phyloP scores from a whole-genome alignment of 1,140 invertebrate genomes.

The Plutomurus gul region DNA sequence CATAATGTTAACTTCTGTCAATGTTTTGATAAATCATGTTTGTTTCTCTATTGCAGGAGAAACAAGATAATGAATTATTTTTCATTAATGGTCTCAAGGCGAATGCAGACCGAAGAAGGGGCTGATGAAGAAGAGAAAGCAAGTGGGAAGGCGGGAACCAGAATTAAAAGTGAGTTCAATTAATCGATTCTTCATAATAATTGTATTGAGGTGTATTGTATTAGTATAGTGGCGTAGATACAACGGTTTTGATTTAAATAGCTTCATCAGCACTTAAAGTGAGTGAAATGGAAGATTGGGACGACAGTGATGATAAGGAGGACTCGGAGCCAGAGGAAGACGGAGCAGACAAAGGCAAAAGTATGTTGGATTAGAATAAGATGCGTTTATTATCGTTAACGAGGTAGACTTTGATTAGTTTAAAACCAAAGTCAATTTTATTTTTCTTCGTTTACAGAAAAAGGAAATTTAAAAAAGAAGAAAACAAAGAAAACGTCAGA shows the following conservation, averaged over 20 bases:
- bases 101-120: slow-evolving; percentile 79
- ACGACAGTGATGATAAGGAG: slow-evolving; percentile 66
- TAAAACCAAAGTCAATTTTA: background rate
- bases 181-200: no score
- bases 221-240: slow-evolving; percentile 54
- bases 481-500: slow-evolving; percentile 78
- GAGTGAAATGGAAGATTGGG: slow-evolving; percentile 93
- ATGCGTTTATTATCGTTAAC: no score
- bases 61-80: slow-evolving; percentile 96
- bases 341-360: slow-evolving; percentile 70
- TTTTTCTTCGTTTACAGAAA: slow-evolving; percentile 39
- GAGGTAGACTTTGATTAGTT: no score
- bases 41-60: slow-evolving; percentile 64
- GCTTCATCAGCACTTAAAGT: slow-evolving; percentile 68
- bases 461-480: slow-evolving; percentile 50
- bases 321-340: slow-evolving; percentile 66
- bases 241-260: no score
- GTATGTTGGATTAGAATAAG: slow-evolving; percentile 58
- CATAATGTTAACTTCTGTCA: background rate
- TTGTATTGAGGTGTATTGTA: no score
- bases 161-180: slow-evolving; percentile 41
- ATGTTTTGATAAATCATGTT: background rate
- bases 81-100: slow-evolving; percentile 87
- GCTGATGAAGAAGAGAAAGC: slow-evolving; percentile 70
- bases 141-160: slow-evolving; percentile 55